phyloP scores from a whole-genome alignment of 2,797 vertebrate species.

The Masticophis lateralis region DNA sequence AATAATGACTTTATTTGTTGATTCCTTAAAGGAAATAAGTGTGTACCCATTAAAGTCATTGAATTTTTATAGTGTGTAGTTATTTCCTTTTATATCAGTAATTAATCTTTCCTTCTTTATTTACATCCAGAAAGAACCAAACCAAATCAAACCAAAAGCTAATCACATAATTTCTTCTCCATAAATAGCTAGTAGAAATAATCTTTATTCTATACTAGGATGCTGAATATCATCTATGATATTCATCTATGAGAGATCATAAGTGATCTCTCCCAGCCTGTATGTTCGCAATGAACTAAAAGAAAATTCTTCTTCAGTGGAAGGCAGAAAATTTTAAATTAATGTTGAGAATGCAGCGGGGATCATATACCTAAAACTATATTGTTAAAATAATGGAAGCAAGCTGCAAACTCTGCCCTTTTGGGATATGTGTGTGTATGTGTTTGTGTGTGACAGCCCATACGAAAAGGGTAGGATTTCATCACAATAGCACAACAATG shows the following conservation, averaged over 20 bases:
- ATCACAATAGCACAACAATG: not conserved
- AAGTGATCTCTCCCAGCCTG: not conserved
- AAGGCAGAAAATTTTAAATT: not conserved
- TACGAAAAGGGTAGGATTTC: not conserved
- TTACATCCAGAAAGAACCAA: not conserved
- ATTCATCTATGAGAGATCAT: not conserved
- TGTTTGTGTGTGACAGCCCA: not conserved
- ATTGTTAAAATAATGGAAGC: not conserved
- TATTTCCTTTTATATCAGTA: no score
- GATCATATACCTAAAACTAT: not conserved
- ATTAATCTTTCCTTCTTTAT: not conserved
- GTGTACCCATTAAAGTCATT: not conserved
- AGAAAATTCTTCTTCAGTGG: not conserved
- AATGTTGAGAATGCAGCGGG: not conserved
- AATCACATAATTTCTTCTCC: not conserved
- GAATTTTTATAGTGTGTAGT: not conserved
- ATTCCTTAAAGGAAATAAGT: not conserved
- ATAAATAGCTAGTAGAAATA: not conserved
- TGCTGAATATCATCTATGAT: not conserved
- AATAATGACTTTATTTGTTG: not conserved
- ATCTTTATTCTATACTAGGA: not conserved
- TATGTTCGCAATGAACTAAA: not conserved
- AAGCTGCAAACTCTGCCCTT: not conserved
- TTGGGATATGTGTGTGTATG: not conserved
- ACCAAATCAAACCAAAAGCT: not conserved